Conservation (phyloP, 2,888 invertebrate genomes). For the Tuberolachnus salignus region DNA sequence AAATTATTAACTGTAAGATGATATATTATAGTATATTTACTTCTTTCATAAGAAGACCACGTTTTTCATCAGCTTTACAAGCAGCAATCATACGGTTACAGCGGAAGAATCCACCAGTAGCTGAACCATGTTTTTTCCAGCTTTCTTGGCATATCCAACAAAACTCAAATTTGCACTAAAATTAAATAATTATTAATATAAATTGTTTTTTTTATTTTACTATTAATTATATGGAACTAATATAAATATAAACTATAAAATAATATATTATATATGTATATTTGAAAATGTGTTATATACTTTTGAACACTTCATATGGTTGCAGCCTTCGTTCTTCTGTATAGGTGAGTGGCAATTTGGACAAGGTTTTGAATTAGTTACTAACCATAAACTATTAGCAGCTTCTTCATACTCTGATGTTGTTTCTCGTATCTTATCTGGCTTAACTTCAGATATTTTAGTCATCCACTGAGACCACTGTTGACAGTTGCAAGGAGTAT, state of each 20-base stretch:
- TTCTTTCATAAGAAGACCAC: constrained; percentile 67
- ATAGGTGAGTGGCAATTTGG: constrained; percentile 75
- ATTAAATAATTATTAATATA: constrained; percentile 37
- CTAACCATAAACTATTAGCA: constrained; percentile 72
- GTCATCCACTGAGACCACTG: constrained; percentile 70
- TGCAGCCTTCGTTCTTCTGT: constrained; percentile 75
- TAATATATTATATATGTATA: background rate
- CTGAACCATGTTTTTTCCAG: constrained; percentile 74
- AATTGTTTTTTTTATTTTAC: no score
- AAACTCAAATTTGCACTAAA: constrained; percentile 73
- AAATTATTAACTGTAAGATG: no score
- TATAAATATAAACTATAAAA: no score
- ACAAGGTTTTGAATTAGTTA: constrained; percentile 74
- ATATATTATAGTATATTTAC: no score
- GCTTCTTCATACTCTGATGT: constrained; percentile 67
- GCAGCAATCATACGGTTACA: constrained; percentile 71
- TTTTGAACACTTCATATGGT: constrained; percentile 76
- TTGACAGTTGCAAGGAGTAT: constrained; percentile 72
- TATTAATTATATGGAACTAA: no score
- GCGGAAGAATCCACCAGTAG: constrained; percentile 74
- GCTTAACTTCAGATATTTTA: constrained; percentile 71
- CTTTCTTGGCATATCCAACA: constrained; percentile 76
- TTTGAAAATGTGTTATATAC: constrained; percentile 61
- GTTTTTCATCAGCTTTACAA: constrained; percentile 69
- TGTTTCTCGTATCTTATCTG: constrained; percentile 67